Percentiles rank a stretch among this genome's conserved stretches.
Evolutionary conservation across 2,797 vertebrate genomes (phyloP).

Genomic region (Triplophysa yarkandensis): DNA sequence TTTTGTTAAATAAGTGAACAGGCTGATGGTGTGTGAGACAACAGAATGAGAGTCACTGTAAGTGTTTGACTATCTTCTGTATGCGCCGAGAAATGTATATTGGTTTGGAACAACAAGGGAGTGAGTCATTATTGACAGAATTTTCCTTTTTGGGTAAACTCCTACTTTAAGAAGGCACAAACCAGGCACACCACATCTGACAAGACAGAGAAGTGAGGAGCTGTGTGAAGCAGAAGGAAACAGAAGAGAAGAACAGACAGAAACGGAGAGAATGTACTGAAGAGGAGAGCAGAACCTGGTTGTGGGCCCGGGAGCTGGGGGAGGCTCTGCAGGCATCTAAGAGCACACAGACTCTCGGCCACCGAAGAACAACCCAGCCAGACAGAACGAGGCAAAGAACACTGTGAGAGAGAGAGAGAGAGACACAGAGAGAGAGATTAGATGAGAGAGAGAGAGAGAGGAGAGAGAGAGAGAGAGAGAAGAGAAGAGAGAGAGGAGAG

Average conservation of each 20-base stretch:
- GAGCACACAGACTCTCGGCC: conserved; percentile 99
- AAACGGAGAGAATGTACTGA: conserved; percentile 91
- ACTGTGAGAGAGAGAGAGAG: conserved; percentile 96
- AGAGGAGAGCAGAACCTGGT: conserved; percentile 87
- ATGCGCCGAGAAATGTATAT: background rate
- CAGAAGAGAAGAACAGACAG: conserved; percentile 71
- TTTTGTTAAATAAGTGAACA: background rate
- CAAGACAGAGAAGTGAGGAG: conserved; percentile 58
- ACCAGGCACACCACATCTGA: conserved; percentile 42
- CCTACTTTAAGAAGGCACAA: background rate
- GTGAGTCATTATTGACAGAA: too few relatives aligned
- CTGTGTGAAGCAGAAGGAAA: conserved; percentile 59
- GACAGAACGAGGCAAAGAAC: conserved; percentile 99
- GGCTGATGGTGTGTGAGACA: background rate
- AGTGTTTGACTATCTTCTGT: background rate
- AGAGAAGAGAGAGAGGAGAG: conserved; percentile 52
- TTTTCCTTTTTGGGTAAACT: background rate
- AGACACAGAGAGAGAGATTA: too few relatives aligned
- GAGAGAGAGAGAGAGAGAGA: conserved; percentile 67
- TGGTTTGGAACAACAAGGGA: too few relatives aligned
- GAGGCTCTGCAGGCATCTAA: conserved; percentile 99
- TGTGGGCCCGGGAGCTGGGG: conserved; percentile 98
- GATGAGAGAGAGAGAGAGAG: conserved; percentile 83
- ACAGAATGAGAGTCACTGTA: background rate
- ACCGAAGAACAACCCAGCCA: conserved; percentile 99